phyloP scores from a whole-genome alignment of 2,113 vertebrate genomes.

The Rutilus rutilus region DNA sequence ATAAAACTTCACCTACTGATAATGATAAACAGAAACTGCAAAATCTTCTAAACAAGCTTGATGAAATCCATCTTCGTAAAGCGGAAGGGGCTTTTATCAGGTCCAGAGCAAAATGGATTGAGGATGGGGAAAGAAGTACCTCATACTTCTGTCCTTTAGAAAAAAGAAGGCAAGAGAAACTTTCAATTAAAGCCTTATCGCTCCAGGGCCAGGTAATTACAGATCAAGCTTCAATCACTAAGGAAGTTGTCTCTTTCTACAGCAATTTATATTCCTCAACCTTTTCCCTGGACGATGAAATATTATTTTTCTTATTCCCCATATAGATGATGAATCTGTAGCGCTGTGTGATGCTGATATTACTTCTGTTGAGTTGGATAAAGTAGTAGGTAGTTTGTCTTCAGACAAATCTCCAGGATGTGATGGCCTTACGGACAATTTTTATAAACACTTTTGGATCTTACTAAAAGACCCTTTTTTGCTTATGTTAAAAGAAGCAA shows the following conservation, averaged over 20 bases:
- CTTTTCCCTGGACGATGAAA: not conserved
- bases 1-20: not conserved
- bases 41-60: not conserved
- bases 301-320: not conserved
- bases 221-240: not conserved
- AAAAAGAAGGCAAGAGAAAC: not conserved
- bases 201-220: not conserved
- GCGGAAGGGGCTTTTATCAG: not conserved
- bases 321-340: not conserved
- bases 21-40: not conserved
- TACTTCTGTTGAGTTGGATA: not conserved
- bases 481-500: not conserved
- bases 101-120: not conserved
- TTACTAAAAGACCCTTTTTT: not conserved
- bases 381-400: not conserved
- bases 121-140: not conserved
- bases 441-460: conserved; percentile 17
- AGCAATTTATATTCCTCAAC: not conserved
- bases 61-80: not conserved
- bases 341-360: not conserved
- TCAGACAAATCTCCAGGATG: not conserved
- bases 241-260: not conserved
- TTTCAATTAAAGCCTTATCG: not conserved
- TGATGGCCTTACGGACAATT: not conserved
- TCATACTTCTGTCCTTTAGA: not conserved